These are phyloP conservation scores for Microtus ochrogaster DNA, from an alignment of 2,113 vertebrate species.

Conservation along the genomic window DNA sequence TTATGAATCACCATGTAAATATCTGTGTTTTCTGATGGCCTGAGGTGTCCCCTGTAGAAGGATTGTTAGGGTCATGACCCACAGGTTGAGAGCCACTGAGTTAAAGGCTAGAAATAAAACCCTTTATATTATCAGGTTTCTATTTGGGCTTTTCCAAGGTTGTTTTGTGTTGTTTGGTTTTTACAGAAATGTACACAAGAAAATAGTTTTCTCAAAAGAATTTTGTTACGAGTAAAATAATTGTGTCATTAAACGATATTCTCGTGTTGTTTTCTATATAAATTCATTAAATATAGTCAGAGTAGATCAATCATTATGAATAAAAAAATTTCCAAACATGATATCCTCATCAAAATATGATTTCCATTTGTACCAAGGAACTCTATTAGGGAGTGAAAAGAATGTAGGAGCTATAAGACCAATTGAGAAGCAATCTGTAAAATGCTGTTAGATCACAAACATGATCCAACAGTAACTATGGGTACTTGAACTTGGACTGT, in stretches of 20 bases:
- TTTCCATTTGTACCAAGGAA: background rate
- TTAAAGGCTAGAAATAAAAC: background rate
- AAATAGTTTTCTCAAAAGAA: background rate
- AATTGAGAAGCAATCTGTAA: background rate
- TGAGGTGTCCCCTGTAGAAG: background rate
- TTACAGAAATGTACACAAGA: background rate
- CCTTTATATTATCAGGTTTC: background rate
- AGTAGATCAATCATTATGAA: background rate
- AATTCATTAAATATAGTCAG: background rate
- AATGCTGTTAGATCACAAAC: background rate
- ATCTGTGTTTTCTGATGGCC: background rate
- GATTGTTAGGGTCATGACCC: background rate
- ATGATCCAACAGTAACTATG: background rate
- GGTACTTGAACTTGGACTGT: background rate
- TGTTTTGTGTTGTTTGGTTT: background rate
- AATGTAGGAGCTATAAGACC: background rate
- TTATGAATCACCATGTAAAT: background rate
- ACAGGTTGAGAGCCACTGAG: background rate
- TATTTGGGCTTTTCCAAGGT: background rate
- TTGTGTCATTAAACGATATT: background rate
- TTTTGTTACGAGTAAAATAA: background rate
- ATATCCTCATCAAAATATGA: background rate
- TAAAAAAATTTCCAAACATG: background rate
- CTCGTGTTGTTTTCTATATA: background rate
- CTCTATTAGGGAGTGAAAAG: background rate